Conservation (phyloP, 2,888 invertebrate species). For the Erynnis tages region DNA sequence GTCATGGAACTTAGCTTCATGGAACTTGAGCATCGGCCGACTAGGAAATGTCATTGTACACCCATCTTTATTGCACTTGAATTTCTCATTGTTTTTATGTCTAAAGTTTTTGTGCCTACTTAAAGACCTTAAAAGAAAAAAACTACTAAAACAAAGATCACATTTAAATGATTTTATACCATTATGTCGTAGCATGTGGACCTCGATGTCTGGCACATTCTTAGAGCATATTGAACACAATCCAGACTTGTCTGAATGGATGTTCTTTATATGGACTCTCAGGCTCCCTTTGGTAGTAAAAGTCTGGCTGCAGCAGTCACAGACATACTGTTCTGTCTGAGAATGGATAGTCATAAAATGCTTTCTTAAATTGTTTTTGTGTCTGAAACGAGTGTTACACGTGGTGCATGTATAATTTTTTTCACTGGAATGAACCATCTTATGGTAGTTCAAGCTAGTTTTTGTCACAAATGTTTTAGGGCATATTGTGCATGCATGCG, state of each 20-base stretch:
- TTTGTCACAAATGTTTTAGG: constrained; percentile 61
- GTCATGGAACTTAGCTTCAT: constrained; percentile 60
- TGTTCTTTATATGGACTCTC: constrained; percentile 72
- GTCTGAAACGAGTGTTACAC: constrained; percentile 74
- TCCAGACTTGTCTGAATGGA: constrained; percentile 79
- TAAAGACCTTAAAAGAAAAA: constrained; percentile 54
- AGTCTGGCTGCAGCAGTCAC: constrained; percentile 62
- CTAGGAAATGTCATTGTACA: constrained; percentile 60
- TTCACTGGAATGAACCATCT: constrained; percentile 52
- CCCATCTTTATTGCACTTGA: constrained; percentile 54
- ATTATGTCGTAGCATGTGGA: constrained; percentile 79
- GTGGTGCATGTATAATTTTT: constrained; percentile 57
- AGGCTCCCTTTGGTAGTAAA: constrained; percentile 75
- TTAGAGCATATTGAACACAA: constrained; percentile 74
- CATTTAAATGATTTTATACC: constrained; percentile 71
- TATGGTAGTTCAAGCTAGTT: constrained; percentile 57
- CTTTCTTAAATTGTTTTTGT: constrained; percentile 72
- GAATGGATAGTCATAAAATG: constrained; percentile 68
- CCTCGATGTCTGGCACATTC: constrained; percentile 75
- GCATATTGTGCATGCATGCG: constrained; percentile 54
- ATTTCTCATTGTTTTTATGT: constrained; percentile 59
- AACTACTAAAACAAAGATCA: constrained; percentile 60
- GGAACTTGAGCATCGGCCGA: constrained; percentile 62
- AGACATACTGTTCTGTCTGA: constrained; percentile 55
- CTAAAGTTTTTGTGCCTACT: constrained; percentile 65